phyloP scores from a whole-genome alignment of 1,140 invertebrate species.

The Drosophila grimshawi region DNA sequence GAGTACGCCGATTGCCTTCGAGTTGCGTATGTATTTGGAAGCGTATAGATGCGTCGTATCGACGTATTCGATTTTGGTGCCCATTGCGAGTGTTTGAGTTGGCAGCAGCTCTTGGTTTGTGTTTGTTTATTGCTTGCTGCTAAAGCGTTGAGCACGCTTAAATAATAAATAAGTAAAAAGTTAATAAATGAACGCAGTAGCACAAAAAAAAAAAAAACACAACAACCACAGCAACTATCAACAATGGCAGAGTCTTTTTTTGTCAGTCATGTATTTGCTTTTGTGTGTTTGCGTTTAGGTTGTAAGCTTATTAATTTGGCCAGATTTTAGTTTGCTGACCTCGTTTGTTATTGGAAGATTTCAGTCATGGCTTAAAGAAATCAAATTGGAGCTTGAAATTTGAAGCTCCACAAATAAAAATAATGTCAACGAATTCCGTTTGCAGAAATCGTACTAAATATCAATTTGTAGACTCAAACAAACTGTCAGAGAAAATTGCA shows the following conservation, averaged over 20 bases:
- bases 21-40: slow-evolving; percentile 97
- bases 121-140: slow-evolving; percentile 43
- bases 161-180: slow-evolving; percentile 40
- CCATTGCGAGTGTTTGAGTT: slow-evolving; percentile 86
- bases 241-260: slow-evolving; percentile 49
- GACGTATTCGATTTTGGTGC: slow-evolving; percentile 95
- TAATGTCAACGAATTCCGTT: not conserved
- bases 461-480: no score
- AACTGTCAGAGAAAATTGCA: no score
- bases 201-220: slow-evolving; percentile 27
- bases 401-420: slow-evolving; percentile 1
- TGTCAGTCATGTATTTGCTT: slow-evolving; percentile 58
- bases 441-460: not conserved
- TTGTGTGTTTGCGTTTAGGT: slow-evolving; percentile 19
- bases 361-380: slow-evolving; percentile 28
- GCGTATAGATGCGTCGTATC: slow-evolving; percentile 95
- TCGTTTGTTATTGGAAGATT: slow-evolving; percentile 33
- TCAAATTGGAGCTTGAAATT: slow-evolving; percentile 43
- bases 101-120: slow-evolving; percentile 8
- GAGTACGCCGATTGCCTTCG: slow-evolving; percentile 97
- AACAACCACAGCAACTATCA: slow-evolving; percentile 26
- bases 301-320: slow-evolving; percentile 70
- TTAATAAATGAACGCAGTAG: slow-evolving; percentile 30
- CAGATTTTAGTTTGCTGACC: slow-evolving; percentile 69
- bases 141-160: slow-evolving; percentile 48